These are phyloP conservation scores for Champsocephalus gunnari DNA, from an alignment of 2,797 vertebrate species.

Conservation along the genomic window DNA sequence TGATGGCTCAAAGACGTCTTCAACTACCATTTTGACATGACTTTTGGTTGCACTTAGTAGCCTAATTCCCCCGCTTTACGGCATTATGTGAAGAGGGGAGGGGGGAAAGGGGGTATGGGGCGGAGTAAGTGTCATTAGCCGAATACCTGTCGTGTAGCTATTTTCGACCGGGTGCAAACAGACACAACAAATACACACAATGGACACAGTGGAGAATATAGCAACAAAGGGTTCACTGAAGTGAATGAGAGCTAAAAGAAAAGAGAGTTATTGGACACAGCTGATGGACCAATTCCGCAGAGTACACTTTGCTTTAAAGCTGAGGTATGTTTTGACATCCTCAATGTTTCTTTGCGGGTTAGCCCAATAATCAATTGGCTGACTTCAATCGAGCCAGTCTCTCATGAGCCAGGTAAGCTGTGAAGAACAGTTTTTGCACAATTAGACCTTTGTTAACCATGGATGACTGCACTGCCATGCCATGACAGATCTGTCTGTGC, in stretches of 20 bases:
- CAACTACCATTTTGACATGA: too few species aligned
- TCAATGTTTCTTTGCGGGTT: neutral
- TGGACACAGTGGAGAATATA: neutral
- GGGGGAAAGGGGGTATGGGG: too few species aligned
- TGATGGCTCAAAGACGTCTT: too few species aligned
- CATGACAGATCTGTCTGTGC: neutral
- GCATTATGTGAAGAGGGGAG: too few species aligned
- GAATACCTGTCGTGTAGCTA: too few species aligned
- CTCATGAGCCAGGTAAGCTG: neutral
- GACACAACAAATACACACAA: too few species aligned
- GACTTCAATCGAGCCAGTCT: slow-evolving; percentile 43
- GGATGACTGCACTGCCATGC: neutral
- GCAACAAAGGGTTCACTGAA: neutral
- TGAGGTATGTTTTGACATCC: slow-evolving; percentile 33
- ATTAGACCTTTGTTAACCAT: slow-evolving; percentile 8
- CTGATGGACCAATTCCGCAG: slow-evolving; percentile 7
- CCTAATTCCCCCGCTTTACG: too few species aligned
- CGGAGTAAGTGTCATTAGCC: too few species aligned
- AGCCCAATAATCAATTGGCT: slow-evolving; percentile 48
- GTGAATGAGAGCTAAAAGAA: neutral
- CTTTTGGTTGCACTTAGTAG: too few species aligned
- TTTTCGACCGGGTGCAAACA: too few species aligned
- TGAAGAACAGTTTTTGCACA: neutral
- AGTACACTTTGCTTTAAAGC: slow-evolving; percentile 38
- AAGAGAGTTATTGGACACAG: neutral